Evolutionary conservation across 2,113 vertebrate genomes (phyloP), one percentile per base, ranked within the genome.

Genomic region (Grammomys dolichurus): DNA sequence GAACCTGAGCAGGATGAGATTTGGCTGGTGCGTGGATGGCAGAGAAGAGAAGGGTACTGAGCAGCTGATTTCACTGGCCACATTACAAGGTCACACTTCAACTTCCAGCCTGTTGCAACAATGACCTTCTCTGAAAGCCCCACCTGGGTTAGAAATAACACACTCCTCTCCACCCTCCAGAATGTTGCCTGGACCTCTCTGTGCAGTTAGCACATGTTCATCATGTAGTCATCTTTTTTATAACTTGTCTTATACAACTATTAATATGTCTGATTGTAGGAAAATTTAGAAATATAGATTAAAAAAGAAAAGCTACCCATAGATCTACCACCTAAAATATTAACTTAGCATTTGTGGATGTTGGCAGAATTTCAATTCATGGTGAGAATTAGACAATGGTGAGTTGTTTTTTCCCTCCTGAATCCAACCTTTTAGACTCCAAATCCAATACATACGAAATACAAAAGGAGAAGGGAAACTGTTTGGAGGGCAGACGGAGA

Each of bases 261-360:
- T 14, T 67, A 65, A 51, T 89, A 46, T 22, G 24, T 63, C 48
- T 58, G 51, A 54, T 33, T 93, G 60, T 85, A 93, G 56, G 43
- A 84, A 88, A 88, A 88, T 36, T 84, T 48, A 70, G 73, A 93
- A 95, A 65, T 90, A 90, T 28, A 90, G 65, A 40, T 12, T 67
- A 40, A 81, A 40, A 81, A 92, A 48, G 48, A 60, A 63, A 95
- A 90, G 28, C 8, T 33, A 86, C 56, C 91, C 51, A 12, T 24
- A 43, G 46, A 63, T 69, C 48, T 73, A 28, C 54, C 22, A 60
- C 16, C 14, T 43, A 36, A 51, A 95, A 43, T 26, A 63, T 87
- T 43, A 20, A 16, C 58, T n/a, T 65, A 36, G 36, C 63, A 69
- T 56, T 85, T 76, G 26, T 3, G 36, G 40, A 16, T 26, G 17